Base-by-base conservation (phyloP, 2,888 invertebrate species). In the Ochropleura leucogaster region DNA sequence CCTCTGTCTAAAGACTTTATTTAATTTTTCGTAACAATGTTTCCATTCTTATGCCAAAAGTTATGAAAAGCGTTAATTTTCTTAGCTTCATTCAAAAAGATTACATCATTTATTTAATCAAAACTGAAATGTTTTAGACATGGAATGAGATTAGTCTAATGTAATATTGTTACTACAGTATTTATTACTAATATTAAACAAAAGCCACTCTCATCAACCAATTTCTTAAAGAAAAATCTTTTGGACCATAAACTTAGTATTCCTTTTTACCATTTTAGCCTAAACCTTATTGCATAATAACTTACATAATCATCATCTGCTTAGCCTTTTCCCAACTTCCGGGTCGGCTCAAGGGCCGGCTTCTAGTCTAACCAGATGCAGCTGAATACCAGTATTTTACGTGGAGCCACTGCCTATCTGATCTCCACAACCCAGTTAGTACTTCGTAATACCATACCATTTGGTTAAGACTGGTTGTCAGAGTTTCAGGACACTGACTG, bases 11-110 rank as follows among this genome's bases (percentile, higher is more conserved):
- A 70, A 74, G 63, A 77, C 68, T 75, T 80, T 74, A 75, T 72
- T 77, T 72, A 66, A 68, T 77, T 83, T 75, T 85, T 67, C 60
- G 44, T 73, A 72, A 87, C 67, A 83, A 69, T 66, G 63, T 78
- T 84, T 74, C 72, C 68, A 77, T 83, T 77, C 70, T 83, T 78
- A 68, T 55, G 46, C 72, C 63, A 68, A 69, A 78, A 74, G 63
- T 74, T 75, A 83, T 77, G 53, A 78, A 83, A 85, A 68, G 64
- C 66, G 49, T 55, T 72, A 71, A 72, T 80, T 86, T 82, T 84
- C 72, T 70, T 65, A 47, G 65, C 76, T 63, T 62, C 64, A 68
- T 84, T 86, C 69, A 63, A 16, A 57, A 55, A 75, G 55, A 69
- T 75, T 74, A 57, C 79, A 65, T 60, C 59, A 64, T 59, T 64